Conservation (phyloP, 1,140 invertebrate genomes). For the Adoxophyes honmai region DNA sequence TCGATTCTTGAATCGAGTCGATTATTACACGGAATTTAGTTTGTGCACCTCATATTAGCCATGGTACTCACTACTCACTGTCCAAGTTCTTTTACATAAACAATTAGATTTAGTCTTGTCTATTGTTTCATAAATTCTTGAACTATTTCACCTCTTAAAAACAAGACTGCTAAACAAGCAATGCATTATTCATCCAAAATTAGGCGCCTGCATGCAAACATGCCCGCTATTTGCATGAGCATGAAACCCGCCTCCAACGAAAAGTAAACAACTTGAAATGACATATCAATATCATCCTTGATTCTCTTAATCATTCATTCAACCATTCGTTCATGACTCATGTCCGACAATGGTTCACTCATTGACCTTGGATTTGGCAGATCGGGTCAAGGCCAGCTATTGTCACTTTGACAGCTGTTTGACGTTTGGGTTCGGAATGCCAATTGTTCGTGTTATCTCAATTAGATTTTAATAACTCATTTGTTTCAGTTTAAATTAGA, state of each 20-base stretch:
- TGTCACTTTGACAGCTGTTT: constrained; percentile 39
- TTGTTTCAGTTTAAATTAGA: neutral
- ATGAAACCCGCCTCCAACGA: neutral
- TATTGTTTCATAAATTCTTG: too few species aligned
- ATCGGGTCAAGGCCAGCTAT: constrained; percentile 35
- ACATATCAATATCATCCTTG: constrained; percentile 16
- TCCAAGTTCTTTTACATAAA: too few species aligned
- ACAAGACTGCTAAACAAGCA: too few species aligned
- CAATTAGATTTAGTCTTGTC: too few species aligned
- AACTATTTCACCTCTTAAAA: too few species aligned
- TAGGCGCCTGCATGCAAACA: too few species aligned
- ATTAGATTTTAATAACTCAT: constrained; percentile 9
- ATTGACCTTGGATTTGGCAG: constrained; percentile 38
- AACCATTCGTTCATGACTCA: neutral
- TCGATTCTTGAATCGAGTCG: too few species aligned
- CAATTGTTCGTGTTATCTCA: constrained; percentile 13
- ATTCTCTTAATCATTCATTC: constrained; percentile 6
- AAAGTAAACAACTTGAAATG: neutral
- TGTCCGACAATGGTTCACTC: constrained; percentile 16
- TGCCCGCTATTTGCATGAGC: too few species aligned
- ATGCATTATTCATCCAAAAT: too few species aligned
- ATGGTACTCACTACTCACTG: too few species aligned
- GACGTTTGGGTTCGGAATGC: constrained; percentile 32
- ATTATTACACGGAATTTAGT: too few species aligned
- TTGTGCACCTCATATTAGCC: too few species aligned